Evolutionary conservation across 1,140 invertebrate species (phyloP).

Genomic region (Battus philenor): DNA sequence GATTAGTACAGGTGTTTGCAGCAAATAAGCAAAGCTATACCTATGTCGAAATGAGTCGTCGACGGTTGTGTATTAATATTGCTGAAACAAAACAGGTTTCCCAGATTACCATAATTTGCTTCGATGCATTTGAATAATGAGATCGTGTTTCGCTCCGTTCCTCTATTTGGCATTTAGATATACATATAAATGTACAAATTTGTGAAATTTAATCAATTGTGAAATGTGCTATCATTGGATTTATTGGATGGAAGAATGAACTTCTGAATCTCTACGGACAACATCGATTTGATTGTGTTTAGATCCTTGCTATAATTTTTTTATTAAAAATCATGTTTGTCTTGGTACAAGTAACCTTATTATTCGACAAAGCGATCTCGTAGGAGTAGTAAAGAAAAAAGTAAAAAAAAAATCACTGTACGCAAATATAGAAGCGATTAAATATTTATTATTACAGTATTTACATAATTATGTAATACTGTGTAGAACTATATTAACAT

Average conservation of each 20-base stretch:
- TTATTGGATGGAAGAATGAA: conserved; percentile 10
- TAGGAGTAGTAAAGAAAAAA: too few species aligned
- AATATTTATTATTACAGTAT: too few species aligned
- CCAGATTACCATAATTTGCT: conserved; percentile 75
- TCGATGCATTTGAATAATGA: conserved; percentile 75
- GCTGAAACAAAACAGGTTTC: conserved; percentile 71
- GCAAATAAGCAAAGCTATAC: conserved; percentile 24
- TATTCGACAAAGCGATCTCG: too few species aligned
- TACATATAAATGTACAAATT: conserved; percentile 28
- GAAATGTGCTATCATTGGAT: conserved; percentile 30
- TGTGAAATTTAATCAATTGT: conserved; percentile 41
- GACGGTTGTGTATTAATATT: conserved; percentile 69
- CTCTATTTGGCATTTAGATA: conserved; percentile 34
- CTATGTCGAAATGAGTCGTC: conserved; percentile 24
- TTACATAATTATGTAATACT: too few species aligned
- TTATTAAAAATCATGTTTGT: too few species aligned
- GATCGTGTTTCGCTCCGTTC: conserved; percentile 55
- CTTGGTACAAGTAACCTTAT: too few species aligned
- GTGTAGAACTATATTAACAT: too few species aligned
- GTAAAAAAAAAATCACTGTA: too few species aligned
- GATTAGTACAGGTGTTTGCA: too few species aligned
- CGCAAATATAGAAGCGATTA: too few species aligned
- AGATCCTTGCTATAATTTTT: too few species aligned
- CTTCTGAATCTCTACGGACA: not conserved
- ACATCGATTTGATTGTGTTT: not conserved